Base-by-base conservation (phyloP, 2,888 invertebrate species). In the Rotaria magnacalcarata region DNA sequence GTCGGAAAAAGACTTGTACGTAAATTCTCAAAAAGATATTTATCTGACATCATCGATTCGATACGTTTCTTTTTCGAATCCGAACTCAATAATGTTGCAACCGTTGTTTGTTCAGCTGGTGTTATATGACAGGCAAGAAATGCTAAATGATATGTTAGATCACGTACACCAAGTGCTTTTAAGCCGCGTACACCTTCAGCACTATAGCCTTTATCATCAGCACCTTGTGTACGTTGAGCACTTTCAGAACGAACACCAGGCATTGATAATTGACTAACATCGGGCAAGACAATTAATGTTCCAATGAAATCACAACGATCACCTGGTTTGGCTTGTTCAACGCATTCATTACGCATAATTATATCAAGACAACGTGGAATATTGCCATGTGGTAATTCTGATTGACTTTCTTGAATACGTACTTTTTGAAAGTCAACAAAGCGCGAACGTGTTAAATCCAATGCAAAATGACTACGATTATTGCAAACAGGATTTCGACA, bases 381-480 rank as follows among this genome's bases (percentile, higher is more conserved):
- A 89, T 96, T 95, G 7, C 99, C 99, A 84, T 97, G 92, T 0
- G 99, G 99, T 56, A 99, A 92, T 91, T 99, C 99, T 0, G 96
- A 94, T 91, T 99, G 99, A 0, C 96, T 96, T 92, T 99, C 99
- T 91, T 99, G 99, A 88, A 99, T 95, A 86, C 97, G 93, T 6
- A 96, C 94, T 92, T 98, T 99, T 92, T 99, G 99, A 91, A 99
- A 99, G 92, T 99, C 99, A 1, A 98, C 95, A 92, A 99, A 99
- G 43, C 94, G 92, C 0, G 97, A 97, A 90, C 96, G 96, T 91
- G 96, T 96, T 14, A 96, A 94, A 89, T 98, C 96, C 87, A 99
- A 91, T 93, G 94, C 93, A 90, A 99, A 99, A 54, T 95, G 93
- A 0, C 94, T 93, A 24, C 97, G 93, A 91, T 99, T 99, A 86